Evolutionary conservation across 2,888 invertebrate species (phyloP), one percentile per base, ranked within the genome.

Genomic region (Drosophila mulleri): DNA sequence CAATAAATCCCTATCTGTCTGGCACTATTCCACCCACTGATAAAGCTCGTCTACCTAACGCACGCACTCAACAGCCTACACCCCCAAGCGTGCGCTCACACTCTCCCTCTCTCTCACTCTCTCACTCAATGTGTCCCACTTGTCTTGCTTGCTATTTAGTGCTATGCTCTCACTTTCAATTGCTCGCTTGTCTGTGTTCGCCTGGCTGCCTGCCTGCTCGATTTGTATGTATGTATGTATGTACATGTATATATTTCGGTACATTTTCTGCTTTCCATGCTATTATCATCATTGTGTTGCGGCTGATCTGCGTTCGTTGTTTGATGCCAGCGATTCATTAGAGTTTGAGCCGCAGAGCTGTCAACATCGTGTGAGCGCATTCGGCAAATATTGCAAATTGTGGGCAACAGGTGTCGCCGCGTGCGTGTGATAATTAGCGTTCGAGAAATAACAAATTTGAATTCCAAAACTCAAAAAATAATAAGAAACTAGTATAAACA

Each of bases 151-250:
- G 48, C 48, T 32, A 48, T 48, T 48, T 48, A n/a, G 50, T 50
- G 50, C 35, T 63, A 42, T 56, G 83, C 83, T 80, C 88, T 83
- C 88, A 88, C 86, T 88, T 83, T 85, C 83, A 80, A 80, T 78
- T 75, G 39, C 37, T 37, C 50, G 59, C 42, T 42, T 44, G 72
- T 48, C 52, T 56, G 65, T 52, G 26, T 26, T 26, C 26, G 47
- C 16, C 48, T 18, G 48, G 2, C 18, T 35, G 72, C 23, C 23
- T 44, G 56, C 20, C 50, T 37, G 37, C 39, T 41, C 45, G 52
- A 39, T 67, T 64, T 64, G 63, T 70, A n/a, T n/a, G n/a, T n/a
- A n/a, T n/a, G n/a, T n/a, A n/a, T n/a, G n/a, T n/a, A n/a, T n/a
- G n/a, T n/a, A n/a, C n/a, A n/a, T n/a, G n/a, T n/a, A 62, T 64